Evolutionary conservation across 2,113 vertebrate genomes (phyloP).

Genomic region (Trinectes maculatus): DNA sequence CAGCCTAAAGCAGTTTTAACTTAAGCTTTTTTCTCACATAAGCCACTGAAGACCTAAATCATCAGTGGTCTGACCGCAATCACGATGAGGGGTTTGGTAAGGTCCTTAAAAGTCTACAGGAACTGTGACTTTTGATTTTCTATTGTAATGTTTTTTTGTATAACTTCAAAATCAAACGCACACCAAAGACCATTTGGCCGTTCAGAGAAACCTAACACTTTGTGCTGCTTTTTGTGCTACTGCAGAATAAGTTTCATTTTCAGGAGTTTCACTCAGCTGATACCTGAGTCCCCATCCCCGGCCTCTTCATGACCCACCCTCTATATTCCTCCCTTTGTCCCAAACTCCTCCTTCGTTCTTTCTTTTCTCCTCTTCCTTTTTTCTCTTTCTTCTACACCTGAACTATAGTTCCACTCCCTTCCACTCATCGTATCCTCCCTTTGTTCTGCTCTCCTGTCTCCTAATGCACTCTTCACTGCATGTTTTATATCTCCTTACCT

Average conservation of each 20-base stretch:
- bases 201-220: neutral
- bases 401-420: slow-evolving; percentile 16
- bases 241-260: neutral
- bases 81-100: neutral
- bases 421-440: slow-evolving; percentile 3
- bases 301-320: slow-evolving; percentile 21
- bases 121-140: neutral
- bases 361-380: slow-evolving; percentile 30
- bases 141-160: neutral
- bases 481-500: neutral
- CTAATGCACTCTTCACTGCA: neutral
- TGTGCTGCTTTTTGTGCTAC: neutral
- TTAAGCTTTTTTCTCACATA: too few relatives aligned
- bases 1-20: slow-evolving; percentile 18
- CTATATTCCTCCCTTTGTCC: slow-evolving; percentile 51
- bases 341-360: slow-evolving; percentile 53
- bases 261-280: slow-evolving; percentile 27
- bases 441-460: slow-evolving; percentile 14
- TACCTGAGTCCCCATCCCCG: slow-evolving; percentile 44
- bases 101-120: neutral
- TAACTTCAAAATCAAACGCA: neutral
- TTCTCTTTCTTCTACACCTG: slow-evolving; percentile 36
- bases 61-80: neutral
- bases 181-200: neutral
- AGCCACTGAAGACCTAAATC: too few relatives aligned